Evolutionary conservation across 2,888 invertebrate species (phyloP), one percentile per base, ranked within the genome.

Genomic region (Caenorhabditis virilis): DNA sequence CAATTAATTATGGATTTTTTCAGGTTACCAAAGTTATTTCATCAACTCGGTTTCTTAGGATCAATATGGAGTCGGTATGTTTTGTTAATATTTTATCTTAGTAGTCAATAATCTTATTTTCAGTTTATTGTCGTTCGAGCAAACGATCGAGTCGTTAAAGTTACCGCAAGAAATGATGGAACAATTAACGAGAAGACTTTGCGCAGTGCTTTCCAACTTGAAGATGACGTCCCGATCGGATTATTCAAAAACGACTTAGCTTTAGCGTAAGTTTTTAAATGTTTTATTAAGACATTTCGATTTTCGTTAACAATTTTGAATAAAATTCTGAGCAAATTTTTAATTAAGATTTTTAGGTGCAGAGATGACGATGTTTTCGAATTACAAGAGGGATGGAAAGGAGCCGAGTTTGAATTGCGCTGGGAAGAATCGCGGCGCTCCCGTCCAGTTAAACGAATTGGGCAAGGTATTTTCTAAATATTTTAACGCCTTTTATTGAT

Each of bases 241-340:
- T 43, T 63, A 27, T 63, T 58, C 63, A 58, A 22, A 27, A 53
- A 58, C 48, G 33, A 58, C 52, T n/a, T 20, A 53, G 63, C 35
- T 26, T 52, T 63, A 49, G 23, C 16, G 63, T 56, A 57, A 30
- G 63, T 63, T 63, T 63, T 57, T 58, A 53, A 58, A 25, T 57
- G 47, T 43, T 58, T 48, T 39, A 39, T 51, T 56, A 62, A 56
- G 56, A 56, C 48, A 62, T 47, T 62, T 46, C 62, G 56, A 62
- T 62, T 62, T 62, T 62, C 56, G 62, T 62, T 62, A 62, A 50
- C 62, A 62, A 57, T 62, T 62, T 62, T 56, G 25, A 62, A 62
- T 62, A 46, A 62, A 62, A 62, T 62, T 62, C 48, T 62, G 62
- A 62, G 26, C 62, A 57, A 62, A 62, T 57, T 62, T 57, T 62